A percentile compares a stretch with the other conserved stretches of the same genome.
phyloP scores from a whole-genome alignment of 2,888 invertebrate genomes.

The Strigamia maritima region DNA sequence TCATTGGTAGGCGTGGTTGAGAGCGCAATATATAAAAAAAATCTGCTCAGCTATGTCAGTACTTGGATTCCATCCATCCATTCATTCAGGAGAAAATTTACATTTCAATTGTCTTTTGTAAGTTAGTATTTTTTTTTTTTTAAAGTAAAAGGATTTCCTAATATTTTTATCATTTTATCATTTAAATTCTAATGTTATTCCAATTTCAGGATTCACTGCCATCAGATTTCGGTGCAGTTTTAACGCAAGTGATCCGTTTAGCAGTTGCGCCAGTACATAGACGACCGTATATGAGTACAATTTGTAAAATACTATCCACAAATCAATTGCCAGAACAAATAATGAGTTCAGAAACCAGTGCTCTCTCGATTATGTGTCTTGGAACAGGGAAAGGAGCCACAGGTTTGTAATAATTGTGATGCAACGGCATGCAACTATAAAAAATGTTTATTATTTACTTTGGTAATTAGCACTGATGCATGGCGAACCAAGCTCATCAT shows the following conservation, averaged over 20 bases:
- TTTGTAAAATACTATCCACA: conserved; percentile 33
- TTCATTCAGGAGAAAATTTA: not conserved
- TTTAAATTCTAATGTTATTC: not conserved
- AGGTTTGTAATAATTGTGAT: conserved; percentile 18
- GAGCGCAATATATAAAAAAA: conserved; percentile 22
- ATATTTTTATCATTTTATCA: not conserved
- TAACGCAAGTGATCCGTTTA: conserved; percentile 35
- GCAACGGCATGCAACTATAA: not conserved
- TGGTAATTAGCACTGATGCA: conserved; percentile 38
- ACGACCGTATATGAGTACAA: conserved; percentile 40
- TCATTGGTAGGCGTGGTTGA: conserved; percentile 8
- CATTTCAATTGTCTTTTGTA: not conserved
- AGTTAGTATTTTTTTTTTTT: not conserved
- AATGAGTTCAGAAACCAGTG: not conserved
- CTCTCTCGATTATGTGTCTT: conserved; percentile 37
- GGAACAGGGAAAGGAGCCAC: conserved; percentile 42
- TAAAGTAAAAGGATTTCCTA: not conserved
- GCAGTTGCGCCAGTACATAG: conserved; percentile 39
- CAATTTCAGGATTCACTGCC: conserved; percentile 37
- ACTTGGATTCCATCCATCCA: not conserved
- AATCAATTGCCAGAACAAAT: conserved; percentile 24
- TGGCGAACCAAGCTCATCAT: conserved; percentile 41
- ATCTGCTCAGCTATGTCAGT: not conserved
- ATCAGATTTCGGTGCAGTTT: conserved; percentile 33
- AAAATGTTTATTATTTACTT: not conserved